Percentiles rank a stretch among this genome's conserved stretches.
Conservation (phyloP, 2,113 vertebrate species). For the Pollimyrus isidori region DNA sequence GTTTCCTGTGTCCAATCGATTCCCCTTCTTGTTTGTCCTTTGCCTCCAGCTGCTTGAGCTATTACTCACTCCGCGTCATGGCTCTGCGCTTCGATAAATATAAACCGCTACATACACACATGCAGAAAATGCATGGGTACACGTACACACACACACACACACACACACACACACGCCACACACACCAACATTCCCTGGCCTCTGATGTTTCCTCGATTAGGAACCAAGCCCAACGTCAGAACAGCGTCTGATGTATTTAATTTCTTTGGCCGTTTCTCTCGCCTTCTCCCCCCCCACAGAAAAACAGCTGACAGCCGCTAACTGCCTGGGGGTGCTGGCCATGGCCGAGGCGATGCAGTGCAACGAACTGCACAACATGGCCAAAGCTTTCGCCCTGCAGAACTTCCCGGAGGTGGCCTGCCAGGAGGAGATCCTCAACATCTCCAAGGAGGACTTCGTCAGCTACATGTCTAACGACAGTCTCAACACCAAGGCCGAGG, state of each 20-base stretch:
- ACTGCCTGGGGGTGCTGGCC: constrained; percentile 94
- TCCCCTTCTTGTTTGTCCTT: constrained; percentile 27
- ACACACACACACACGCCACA: neutral
- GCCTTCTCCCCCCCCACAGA: constrained; percentile 53
- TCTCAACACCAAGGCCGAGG: constrained; percentile 94
- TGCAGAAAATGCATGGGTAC: neutral
- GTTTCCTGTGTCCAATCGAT: constrained; percentile 34
- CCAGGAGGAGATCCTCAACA: constrained; percentile 89
- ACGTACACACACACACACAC: neutral
- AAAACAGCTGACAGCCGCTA: constrained; percentile 92
- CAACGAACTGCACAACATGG: constrained; percentile 95
- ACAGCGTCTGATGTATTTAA: neutral
- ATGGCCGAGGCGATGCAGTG: constrained; percentile 98
- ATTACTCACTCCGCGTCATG: constrained; percentile 20
- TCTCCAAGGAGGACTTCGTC: constrained; percentile 89
- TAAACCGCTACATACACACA: constrained; percentile 26
- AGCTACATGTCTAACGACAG: constrained; percentile 95
- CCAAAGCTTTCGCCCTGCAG: constrained; percentile 94
- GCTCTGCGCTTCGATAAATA: constrained; percentile 26
- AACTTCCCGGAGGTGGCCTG: constrained; percentile 93
- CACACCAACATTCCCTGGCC: neutral
- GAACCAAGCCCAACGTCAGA: neutral
- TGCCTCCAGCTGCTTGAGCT: constrained; percentile 31
- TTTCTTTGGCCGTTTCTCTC: neutral
- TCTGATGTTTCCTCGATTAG: constrained; percentile 47